Evolutionary conservation across 2,888 invertebrate genomes (phyloP).

Genomic region (Blastobasis lacticolella): DNA sequence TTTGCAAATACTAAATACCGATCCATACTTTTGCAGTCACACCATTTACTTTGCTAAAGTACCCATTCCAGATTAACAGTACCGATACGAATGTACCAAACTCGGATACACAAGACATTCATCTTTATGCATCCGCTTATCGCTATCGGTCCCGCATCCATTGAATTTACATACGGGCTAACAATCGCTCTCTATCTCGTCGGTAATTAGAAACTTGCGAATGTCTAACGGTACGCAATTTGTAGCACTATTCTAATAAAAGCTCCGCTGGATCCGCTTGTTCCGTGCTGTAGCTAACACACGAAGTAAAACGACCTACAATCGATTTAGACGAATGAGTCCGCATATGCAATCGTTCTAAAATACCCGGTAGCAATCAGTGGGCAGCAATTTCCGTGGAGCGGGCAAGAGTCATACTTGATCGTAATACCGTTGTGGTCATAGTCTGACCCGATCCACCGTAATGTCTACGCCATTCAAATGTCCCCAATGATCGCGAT

Average conservation of each 20-base stretch:
- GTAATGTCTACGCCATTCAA: conserved; percentile 3
- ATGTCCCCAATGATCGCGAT: conserved; percentile 7
- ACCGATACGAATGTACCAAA: conserved; percentile 3
- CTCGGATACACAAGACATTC: conserved; percentile 17
- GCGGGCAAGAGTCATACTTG: conserved; percentile 4
- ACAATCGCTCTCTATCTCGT: conserved; percentile 60
- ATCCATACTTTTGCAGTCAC: no score
- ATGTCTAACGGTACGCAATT: conserved; percentile 52
- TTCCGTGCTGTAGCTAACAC: conserved; percentile 17
- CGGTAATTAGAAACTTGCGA: conserved; percentile 64
- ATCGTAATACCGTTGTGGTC: conserved; percentile 10
- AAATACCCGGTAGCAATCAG: conserved; percentile 2
- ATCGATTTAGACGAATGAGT: conserved; percentile 2
- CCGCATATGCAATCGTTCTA: conserved; percentile 1
- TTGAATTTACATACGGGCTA: conserved; percentile 58
- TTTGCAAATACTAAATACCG: no score
- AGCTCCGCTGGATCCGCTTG: conserved; percentile 20
- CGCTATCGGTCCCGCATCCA: conserved; percentile 33
- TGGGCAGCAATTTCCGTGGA: conserved; percentile 7
- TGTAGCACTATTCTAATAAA: conserved; percentile 36
- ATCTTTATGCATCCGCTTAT: conserved; percentile 34
- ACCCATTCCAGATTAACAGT: no score
- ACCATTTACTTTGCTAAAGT: no score
- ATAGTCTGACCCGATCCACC: conserved; percentile 5
- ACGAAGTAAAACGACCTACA: no score